Evolutionary conservation across 2,797 vertebrate species (phyloP).

Genomic region (Malurus leucopterus): DNA sequence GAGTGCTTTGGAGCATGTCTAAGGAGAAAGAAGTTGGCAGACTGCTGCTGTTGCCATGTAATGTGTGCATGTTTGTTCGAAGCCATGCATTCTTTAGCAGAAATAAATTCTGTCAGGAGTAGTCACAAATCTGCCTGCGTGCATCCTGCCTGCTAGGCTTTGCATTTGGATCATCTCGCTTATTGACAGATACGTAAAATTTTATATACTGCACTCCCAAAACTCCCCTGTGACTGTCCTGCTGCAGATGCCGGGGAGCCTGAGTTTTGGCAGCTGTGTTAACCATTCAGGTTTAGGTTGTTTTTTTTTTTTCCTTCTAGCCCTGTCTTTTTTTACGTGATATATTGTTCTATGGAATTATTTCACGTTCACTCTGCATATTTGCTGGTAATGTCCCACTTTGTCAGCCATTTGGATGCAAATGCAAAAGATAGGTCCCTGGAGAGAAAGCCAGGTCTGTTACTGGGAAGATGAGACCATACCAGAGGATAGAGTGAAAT

Average conservation of each 20-base stretch:
- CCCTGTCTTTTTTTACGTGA: conserved; percentile 23
- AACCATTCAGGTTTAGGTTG: conserved; percentile 3
- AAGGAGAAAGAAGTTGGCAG: conserved; percentile 23
- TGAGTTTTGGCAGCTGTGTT: conserved; percentile 46
- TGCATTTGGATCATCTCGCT: conserved; percentile 56
- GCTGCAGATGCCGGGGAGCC: conserved; percentile 26
- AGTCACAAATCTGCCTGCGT: conserved; percentile 29
- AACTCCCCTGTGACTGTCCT: conserved; percentile 36
- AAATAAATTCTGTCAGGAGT: conserved; percentile 24
- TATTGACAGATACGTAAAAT: conserved; percentile 59
- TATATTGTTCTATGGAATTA: conserved; percentile 39
- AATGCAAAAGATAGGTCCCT: conserved; percentile 12
- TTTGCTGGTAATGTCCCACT: conserved; percentile 29
- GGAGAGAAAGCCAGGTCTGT: conserved; percentile 31
- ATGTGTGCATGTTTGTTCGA: not conserved
- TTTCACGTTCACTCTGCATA: conserved; percentile 18
- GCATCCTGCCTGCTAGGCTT: conserved; percentile 30
- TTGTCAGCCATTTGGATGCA: not conserved
- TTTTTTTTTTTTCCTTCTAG: not conserved
- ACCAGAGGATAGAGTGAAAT: conserved; percentile 6
- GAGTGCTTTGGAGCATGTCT: not conserved
- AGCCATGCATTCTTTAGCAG: not conserved
- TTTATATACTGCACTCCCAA: conserved; percentile 56
- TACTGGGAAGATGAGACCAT: conserved; percentile 27
- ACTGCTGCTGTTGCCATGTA: not conserved